Base-by-base conservation (phyloP, 2,797 vertebrate species). In the Phrynocephalus guinanensis region DNA sequence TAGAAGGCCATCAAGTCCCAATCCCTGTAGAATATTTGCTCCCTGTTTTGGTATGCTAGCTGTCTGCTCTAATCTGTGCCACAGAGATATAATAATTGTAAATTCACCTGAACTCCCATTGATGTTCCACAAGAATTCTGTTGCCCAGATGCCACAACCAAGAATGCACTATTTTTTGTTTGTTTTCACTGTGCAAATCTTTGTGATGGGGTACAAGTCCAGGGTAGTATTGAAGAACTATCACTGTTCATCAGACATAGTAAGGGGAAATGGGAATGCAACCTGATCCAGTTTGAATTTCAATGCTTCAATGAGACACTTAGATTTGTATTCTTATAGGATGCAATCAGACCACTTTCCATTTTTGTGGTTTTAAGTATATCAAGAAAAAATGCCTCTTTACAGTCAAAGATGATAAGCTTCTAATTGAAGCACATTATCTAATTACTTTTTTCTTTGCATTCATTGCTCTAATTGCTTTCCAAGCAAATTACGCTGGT, bases 381-480 rank as follows among this genome's bases (percentile, higher is more conserved):
- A 67, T 44, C 60, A 82, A 82, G 71, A 87, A 82, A 82, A 87
- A 82, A 87, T 87, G 71, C 72, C 22, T 87, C 79, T 87, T 82
- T 82, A 76, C 38, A 52, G 71, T 82, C 28, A 87, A 82, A 87
- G 86, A 87, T 67, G 79, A 70, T 83, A 82, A 87, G 80, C 86
- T 87, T 87, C 38, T 76, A 76, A 83, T 83, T 87, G 86, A 77
- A 87, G 80, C 48, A 83, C 72, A 87, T 87, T 82, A 77, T 77
- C 72, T 87, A 83, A 87, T 83, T 87, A 83, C 48, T 83, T 87
- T 87, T 81, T 67, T 52, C 79, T 82, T 82, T 87, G 79, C 79
- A 82, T 87, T 82, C 44, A 76, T 87, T 82, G 86, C 79, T 87
- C 71, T 87, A 82, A 82, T 82, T 87, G 80, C 80, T 87, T 87